These are phyloP conservation scores for Scatophagus argus DNA, from an alignment of 2,113 vertebrate species.

Conservation along the genomic window DNA sequence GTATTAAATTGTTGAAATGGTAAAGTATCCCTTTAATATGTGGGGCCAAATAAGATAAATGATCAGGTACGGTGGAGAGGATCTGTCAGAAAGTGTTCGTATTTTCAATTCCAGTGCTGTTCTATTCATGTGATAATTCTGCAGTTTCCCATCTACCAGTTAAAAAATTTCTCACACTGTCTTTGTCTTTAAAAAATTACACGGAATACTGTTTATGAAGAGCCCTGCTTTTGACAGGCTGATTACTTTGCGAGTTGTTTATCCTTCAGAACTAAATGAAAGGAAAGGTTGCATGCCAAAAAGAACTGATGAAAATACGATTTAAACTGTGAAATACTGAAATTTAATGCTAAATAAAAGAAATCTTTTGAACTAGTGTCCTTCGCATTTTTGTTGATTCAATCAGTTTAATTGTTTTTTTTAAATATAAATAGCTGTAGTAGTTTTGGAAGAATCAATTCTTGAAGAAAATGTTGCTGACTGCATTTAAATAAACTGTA, in stretches of 20 bases:
- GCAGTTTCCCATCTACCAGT: not conserved
- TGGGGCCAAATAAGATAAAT: slow-evolving; percentile 38
- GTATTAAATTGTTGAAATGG: not conserved
- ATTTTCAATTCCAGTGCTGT: not conserved
- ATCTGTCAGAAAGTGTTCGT: not conserved
- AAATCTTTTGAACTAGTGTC: not conserved
- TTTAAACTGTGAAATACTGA: not conserved
- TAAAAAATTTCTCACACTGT: too few relatives aligned
- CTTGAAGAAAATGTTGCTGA: not conserved
- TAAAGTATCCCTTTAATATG: slow-evolving; percentile 28
- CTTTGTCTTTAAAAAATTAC: not conserved
- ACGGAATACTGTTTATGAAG: not conserved
- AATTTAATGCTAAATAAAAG: not conserved
- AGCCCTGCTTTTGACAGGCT: not conserved
- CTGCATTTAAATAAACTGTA: not conserved
- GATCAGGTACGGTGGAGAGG: not conserved
- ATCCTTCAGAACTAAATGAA: not conserved
- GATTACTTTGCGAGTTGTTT: not conserved
- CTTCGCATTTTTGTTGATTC: not conserved
- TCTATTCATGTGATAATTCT: not conserved
- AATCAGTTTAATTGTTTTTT: not conserved
- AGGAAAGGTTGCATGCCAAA: not conserved
- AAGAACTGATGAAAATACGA: not conserved
- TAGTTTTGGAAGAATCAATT: not conserved
- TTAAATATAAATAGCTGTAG: not conserved